Base-by-base conservation (phyloP, 2,113 vertebrate genomes). In the Cnemophilus loriae region DNA sequence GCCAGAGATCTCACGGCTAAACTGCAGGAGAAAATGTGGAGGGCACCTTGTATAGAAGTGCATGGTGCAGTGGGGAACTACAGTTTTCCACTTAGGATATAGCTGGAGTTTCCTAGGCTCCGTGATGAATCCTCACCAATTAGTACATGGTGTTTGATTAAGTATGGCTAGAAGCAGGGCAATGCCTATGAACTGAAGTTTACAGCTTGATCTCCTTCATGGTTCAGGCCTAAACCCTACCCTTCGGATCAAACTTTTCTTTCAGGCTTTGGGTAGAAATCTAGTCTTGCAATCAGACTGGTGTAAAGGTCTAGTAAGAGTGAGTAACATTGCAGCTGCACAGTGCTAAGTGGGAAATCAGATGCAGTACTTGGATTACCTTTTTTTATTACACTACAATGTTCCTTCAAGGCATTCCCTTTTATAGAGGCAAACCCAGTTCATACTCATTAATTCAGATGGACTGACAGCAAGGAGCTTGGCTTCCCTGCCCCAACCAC, bases 391-490 rank as follows among this genome's bases (percentile, higher is more conserved):
- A 52, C 17, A 14, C 61, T 87, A 35, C 52, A 79, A 14, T 82
- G 44, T 87, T 90, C 84, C 92, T 96, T 85, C 52, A 90, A 97
- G 82, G 81, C 84, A 94, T 94, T 93, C 44, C 11, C 9, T 94
- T 89, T 94, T 79, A 85, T 23, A 82, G 61, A 79, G 57, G 75
- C 67, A 94, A 75, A 90, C 39, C 37, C 49, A 82, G 74, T 67
- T 68, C n/a, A 33, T 64, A 37, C 16, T 90, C 56, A 89, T 93
- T 96, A 94, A 71, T 70, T 68, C 44, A 47, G 19, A 52, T 42
- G 44, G 69, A 89, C 74, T 87, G 69, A 75, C 53, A 85, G 61
- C 37, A 47, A 95, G 41, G 27, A 91, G 57, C 28, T 93, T 82
- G 84, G 78, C 92, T 94, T 94, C 93, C 78, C 82, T 93, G 65